A percentile compares a stretch with the other conserved stretches of the same genome.
Conservation (phyloP, 92 coral and sea anemone genomes). For the Porites cylindrica region DNA sequence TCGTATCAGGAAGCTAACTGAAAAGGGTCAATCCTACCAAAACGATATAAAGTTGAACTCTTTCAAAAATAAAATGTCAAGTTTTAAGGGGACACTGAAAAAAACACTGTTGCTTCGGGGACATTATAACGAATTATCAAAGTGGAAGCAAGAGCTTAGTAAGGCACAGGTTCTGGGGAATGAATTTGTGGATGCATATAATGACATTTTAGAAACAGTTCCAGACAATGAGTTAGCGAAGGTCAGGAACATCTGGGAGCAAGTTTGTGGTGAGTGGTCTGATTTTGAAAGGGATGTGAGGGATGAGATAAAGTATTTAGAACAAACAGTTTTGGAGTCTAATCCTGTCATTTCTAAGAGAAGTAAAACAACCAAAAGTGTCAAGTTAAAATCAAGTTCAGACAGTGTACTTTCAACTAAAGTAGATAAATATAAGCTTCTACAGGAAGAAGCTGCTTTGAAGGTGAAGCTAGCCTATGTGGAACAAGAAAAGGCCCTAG, state of each 20-base stretch:
- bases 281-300: neutral
- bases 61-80: neutral
- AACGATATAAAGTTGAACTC: neutral
- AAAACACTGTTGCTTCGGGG: neutral
- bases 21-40: too few relatives aligned
- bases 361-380: constrained; percentile 4
- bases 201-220: constrained; percentile 25
- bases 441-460: constrained; percentile 5
- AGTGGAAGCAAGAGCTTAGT: too few relatives aligned
- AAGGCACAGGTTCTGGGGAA: constrained; percentile 5
- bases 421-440: neutral
- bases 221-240: neutral
- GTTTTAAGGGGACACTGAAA: neutral
- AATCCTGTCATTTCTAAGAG: constrained; percentile 1
- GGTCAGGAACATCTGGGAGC: too few relatives aligned
- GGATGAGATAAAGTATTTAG: constrained; percentile 3
- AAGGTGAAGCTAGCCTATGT: constrained; percentile 2
- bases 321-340: neutral
- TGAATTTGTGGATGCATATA: constrained; percentile 6
- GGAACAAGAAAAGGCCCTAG: neutral
- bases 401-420: neutral
- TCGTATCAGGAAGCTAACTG: neutral
- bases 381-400: neutral
- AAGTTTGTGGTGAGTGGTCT: too few relatives aligned
- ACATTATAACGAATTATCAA: neutral